Base-by-base conservation (phyloP, 2,113 vertebrate genomes). In the Clupea harengus region DNA sequence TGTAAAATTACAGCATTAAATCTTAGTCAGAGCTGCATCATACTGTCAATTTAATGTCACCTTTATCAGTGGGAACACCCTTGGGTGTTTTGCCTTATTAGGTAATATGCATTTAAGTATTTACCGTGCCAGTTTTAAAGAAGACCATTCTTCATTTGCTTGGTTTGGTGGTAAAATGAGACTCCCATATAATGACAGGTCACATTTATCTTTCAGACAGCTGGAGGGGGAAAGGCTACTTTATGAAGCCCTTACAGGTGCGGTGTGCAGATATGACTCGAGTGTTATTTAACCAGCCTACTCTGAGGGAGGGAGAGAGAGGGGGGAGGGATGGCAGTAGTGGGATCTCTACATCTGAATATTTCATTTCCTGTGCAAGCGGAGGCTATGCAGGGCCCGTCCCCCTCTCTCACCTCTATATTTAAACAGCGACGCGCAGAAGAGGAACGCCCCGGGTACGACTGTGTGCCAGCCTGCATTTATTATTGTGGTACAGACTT, bases 381-480 rank as follows among this genome's bases (percentile, higher is more conserved):
- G 91, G 88, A 91, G 80, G 8, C 86, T 89, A 90, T 91, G 47
- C 85, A 64, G 83, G 32, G 4, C 83, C 87, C 75, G 75, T 80
- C 32, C 88, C 84, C 75, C 46, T 72, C 28, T n/a, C 47, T 47
- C 72, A 39, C 72, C 32, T 78, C 72, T 78, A 78, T 78, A 78
- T 78, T 44, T 78, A 78, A 78, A 78, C 72, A 32, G 72, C 32
- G 39, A 15, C 50, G 22, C n/a, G n/a, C n/a, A 11, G 5, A 78
- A 32, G 72, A 78, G 54, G 54, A 60, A 20, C 20, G 54, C 54
- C 54, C 22, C 54, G 6, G 18, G 6, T 6, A 22, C 18, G 20
- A 22, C 54, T 22, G 54, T 22, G 54, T 22, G 54, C 54, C 54
- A 20, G 54, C 18, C 28, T 78, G 72, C 28, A 39, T 39, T 78